These are phyloP conservation scores for Schizaphis graminum DNA, from an alignment of 2,888 invertebrate genomes.

Conservation along the genomic window DNA sequence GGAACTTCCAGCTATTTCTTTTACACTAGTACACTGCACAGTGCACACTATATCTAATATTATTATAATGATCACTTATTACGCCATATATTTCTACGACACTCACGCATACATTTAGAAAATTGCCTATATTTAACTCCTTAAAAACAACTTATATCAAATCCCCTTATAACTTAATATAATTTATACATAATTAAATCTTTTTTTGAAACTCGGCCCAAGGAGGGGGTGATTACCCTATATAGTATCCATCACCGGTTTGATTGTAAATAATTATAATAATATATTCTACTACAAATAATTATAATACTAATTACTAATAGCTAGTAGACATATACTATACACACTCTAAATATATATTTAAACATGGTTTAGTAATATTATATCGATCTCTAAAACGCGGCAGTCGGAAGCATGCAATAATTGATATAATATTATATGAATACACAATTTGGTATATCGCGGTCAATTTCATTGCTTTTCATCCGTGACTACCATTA, in stretches of 20 bases:
- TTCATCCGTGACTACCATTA: conserved; percentile 62
- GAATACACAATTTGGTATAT: conserved; percentile 52
- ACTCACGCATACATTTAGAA: background rate
- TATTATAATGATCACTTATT: background rate
- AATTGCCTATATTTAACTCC: background rate
- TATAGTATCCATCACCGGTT: background rate
- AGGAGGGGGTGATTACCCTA: background rate
- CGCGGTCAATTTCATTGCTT: conserved; percentile 57
- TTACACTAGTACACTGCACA: no score
- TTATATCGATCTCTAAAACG: background rate
- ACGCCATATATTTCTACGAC: background rate
- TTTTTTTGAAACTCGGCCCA: background rate
- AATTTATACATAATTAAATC: background rate
- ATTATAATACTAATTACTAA: background rate
- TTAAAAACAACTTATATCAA: background rate
- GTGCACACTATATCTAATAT: no score
- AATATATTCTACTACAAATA: background rate
- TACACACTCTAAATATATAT: background rate
- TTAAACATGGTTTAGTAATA: background rate
- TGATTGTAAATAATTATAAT: background rate
- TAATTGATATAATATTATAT: conserved; percentile 5
- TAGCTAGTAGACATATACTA: background rate
- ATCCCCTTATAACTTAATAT: background rate
- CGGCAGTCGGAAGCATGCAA: background rate
- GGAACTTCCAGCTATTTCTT: no score